A percentile compares a stretch with the other conserved stretches of the same genome.
phyloP scores from a whole-genome alignment of 2,888 invertebrate species.

The Sarcophaga rosellei region DNA sequence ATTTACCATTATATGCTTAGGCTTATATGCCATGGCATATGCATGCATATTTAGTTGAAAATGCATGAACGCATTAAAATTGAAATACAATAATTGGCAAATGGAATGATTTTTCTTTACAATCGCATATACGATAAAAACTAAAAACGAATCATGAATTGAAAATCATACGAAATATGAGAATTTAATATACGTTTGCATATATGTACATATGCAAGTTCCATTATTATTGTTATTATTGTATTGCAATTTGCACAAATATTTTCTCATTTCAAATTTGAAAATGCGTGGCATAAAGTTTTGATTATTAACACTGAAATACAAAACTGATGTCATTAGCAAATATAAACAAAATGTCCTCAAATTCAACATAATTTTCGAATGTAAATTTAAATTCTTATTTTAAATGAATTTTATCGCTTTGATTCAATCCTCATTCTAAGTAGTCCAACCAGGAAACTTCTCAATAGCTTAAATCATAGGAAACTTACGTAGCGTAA shows the following conservation, averaged over 20 bases:
- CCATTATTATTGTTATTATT: background rate
- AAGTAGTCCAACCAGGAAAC: too few species aligned
- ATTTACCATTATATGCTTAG: background rate
- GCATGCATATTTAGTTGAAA: background rate
- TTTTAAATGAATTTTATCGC: too few species aligned
- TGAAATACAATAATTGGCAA: conserved; percentile 7
- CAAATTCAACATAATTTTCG: too few species aligned
- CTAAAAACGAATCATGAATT: conserved; percentile 9
- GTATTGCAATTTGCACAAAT: background rate
- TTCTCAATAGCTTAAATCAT: too few species aligned
- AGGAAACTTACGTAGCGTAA: too few species aligned
- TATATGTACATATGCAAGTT: too few species aligned
- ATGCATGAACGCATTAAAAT: conserved; percentile 4
- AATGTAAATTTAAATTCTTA: too few species aligned
- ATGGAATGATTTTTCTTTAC: background rate
- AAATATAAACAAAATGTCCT: too few species aligned
- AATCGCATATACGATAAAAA: background rate
- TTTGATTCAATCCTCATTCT: too few species aligned
- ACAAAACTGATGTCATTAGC: too few species aligned
- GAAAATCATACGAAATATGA: background rate
- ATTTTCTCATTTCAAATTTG: background rate
- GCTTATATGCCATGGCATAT: background rate
- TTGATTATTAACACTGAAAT: background rate
- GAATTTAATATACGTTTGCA: too few species aligned
- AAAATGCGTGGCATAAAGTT: background rate